Percentiles rank a stretch among this genome's conserved stretches.
These are phyloP conservation scores for Chymomyza costata DNA, from an alignment of 1,140 invertebrate species.

Conservation along the genomic window DNA sequence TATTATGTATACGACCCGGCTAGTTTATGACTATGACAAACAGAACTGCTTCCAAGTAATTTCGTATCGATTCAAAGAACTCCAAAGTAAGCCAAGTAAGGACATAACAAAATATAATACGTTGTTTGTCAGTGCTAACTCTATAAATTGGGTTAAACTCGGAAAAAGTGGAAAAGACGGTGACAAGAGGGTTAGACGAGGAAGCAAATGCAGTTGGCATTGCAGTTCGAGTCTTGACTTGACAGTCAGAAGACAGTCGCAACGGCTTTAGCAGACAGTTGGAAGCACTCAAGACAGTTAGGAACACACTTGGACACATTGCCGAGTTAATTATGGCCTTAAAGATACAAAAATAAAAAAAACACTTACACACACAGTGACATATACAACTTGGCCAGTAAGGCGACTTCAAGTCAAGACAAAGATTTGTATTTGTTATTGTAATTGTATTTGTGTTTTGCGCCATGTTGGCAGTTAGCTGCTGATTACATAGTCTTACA, in stretches of 20 bases:
- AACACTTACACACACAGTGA: too few relatives aligned
- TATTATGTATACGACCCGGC: slow-evolving; percentile 1
- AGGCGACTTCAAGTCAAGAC: too few relatives aligned
- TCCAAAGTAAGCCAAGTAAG: slow-evolving; percentile 13
- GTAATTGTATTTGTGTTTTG: too few relatives aligned
- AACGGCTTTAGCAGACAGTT: slow-evolving; percentile 14
- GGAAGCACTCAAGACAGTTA: slow-evolving; percentile 30
- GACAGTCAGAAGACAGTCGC: background rate
- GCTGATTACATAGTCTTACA: too few relatives aligned
- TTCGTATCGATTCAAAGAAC: slow-evolving; percentile 48
- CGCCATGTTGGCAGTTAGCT: too few relatives aligned
- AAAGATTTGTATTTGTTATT: too few relatives aligned
- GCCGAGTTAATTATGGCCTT: slow-evolving; percentile 57
- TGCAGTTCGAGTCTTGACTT: too few relatives aligned
- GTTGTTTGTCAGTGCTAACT: slow-evolving; percentile 23
- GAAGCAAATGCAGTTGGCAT: too few relatives aligned
- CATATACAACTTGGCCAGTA: too few relatives aligned
- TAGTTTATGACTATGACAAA: slow-evolving; percentile 55
- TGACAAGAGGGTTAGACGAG: slow-evolving; percentile 8
- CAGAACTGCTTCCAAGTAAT: slow-evolving; percentile 25
- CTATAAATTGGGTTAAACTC: slow-evolving; percentile 56
- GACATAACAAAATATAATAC: slow-evolving; percentile 33
- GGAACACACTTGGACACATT: slow-evolving; percentile 19
- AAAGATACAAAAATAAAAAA: too few relatives aligned
- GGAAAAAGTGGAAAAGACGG: slow-evolving; percentile 21